These are phyloP conservation scores for Dendroctonus valens DNA, from an alignment of 1,140 invertebrate genomes.

Conservation along the genomic window DNA sequence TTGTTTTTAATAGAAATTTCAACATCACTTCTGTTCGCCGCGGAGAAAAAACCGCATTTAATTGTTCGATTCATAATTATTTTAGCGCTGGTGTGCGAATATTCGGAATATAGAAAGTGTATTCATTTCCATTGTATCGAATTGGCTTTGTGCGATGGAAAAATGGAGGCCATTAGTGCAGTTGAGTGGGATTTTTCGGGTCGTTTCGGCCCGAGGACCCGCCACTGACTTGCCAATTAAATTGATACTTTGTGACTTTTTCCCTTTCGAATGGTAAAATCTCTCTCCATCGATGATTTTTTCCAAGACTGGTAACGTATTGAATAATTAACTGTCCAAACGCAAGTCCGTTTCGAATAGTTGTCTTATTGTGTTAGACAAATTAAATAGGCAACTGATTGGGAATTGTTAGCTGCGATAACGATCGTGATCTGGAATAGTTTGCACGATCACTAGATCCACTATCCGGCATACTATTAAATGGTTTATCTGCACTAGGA, in stretches of 20 bases:
- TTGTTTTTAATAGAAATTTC: not conserved
- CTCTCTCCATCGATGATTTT: not conserved
- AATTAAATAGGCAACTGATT: not conserved
- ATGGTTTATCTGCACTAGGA: not conserved
- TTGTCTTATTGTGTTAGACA: not conserved
- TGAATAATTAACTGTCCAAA: not conserved
- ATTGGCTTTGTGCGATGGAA: not conserved
- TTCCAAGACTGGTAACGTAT: not conserved
- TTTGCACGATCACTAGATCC: not conserved
- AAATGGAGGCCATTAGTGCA: not conserved
- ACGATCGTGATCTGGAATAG: not conserved
- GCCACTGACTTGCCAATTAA: not conserved
- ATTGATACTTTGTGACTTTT: not conserved
- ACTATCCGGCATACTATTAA: no score
- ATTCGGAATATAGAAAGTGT: not conserved
- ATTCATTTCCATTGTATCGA: not conserved
- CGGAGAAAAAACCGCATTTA: not conserved
- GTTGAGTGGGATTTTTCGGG: not conserved
- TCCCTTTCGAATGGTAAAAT: not conserved
- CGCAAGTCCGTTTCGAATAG: not conserved
- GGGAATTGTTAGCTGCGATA: not conserved
- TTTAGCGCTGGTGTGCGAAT: not conserved
- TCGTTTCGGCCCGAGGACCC: not conserved
- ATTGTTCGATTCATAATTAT: constrained; percentile 3
- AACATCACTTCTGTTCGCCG: not conserved